Conservation (phyloP, 2,888 invertebrate species). For the Matsumyia berberina region DNA sequence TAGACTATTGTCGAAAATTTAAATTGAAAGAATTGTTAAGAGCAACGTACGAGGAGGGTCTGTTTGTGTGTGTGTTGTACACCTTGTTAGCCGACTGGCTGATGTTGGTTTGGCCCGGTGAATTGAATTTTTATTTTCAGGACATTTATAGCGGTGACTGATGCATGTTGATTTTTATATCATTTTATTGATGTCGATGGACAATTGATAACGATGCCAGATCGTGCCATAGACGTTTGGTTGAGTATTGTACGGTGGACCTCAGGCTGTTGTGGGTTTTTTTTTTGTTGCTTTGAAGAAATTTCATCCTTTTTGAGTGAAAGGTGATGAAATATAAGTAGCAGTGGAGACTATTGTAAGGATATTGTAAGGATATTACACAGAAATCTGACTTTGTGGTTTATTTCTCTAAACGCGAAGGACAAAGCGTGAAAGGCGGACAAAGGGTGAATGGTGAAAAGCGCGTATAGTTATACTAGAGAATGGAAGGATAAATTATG, state of each 20-base stretch:
- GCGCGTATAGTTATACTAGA: neutral
- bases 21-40: slow-evolving; percentile 51
- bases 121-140: slow-evolving; percentile 36
- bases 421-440: slow-evolving; percentile 1
- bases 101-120: neutral
- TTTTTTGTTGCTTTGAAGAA: slow-evolving; percentile 47
- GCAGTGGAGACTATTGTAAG: slow-evolving; percentile 23
- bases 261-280: slow-evolving; percentile 21
- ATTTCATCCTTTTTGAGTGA: slow-evolving; percentile 67
- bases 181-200: slow-evolving; percentile 54
- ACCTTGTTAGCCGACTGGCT: slow-evolving; percentile 52
- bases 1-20: slow-evolving; percentile 52
- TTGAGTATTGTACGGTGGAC: slow-evolving; percentile 28
- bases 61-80: slow-evolving; percentile 25
- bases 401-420: slow-evolving; percentile 32
- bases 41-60: slow-evolving; percentile 11
- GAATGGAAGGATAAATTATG: too few relatives aligned
- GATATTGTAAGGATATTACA: slow-evolving; percentile 55
- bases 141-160: slow-evolving; percentile 66
- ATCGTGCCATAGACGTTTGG: slow-evolving; percentile 49
- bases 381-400: slow-evolving; percentile 69
- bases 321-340: slow-evolving; percentile 55
- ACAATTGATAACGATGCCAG: slow-evolving; percentile 41
- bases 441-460: slow-evolving; percentile 31
- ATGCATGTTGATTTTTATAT: slow-evolving; percentile 67